Evolutionary conservation across 2,113 vertebrate species (phyloP), one percentile per base, ranked within the genome.

Genomic region (Trinectes maculatus): DNA sequence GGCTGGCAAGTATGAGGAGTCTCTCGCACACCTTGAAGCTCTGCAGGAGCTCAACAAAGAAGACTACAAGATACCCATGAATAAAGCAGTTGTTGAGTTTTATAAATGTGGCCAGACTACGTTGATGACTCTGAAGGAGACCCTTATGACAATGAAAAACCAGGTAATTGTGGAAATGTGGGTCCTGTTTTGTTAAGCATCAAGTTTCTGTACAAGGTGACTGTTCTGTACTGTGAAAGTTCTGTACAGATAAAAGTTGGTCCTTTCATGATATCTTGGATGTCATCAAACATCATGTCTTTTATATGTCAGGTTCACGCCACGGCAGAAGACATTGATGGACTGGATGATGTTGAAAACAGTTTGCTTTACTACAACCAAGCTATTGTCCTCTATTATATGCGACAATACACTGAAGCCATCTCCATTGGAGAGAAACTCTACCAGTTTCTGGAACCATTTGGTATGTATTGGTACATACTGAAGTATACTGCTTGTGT

Each of bases 391-490:
- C 89, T 96, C 19, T 99, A 98, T 83, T 95, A 99, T 56, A 92
- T 97, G 87, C 92, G 96, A 1, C 98, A 99, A 84, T 96, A 96
- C 47, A 94, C 94, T 3, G 96, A 99, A 80, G 96, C 98, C 5
- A 96, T 99, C 82, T 84, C 93, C 2, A 92, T 97, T n/a, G 96
- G 95, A 62, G 97, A 99, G 90, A 96, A 96, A 67, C 94, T 99
- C 16, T 98, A 98, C 84, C 98, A 98, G 87, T 99, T 98, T 28
- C 93, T 99, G 84, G 98, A 99, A 83, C 97, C 98, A 36, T 99
- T 99, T 47, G 97, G 98, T 99, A 95, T 8, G 95, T 93, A 48
- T 0, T 58, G 11, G n/a, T 39, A 2, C 25, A 52, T 12, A 31
- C 8, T 9, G 2, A 16, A 16, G 33, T 18, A 3, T 44, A 10